Evolutionary conservation across 1,140 invertebrate species (phyloP).

Genomic region (Contarinia nasturtii): DNA sequence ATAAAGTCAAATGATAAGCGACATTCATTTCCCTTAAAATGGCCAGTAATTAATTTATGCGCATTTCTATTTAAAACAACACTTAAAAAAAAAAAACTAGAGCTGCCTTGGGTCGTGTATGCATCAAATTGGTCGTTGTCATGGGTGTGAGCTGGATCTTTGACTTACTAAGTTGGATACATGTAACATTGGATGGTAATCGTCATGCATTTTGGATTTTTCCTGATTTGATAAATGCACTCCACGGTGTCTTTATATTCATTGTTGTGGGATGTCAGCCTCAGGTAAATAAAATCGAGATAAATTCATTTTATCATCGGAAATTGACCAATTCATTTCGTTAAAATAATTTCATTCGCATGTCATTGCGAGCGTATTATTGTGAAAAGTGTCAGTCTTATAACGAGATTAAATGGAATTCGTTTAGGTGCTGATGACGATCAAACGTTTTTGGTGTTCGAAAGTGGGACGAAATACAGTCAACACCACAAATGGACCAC

Average conservation of each 20-base stretch:
- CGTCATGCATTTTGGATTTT: conserved; percentile 59
- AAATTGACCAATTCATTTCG: no score
- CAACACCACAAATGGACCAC: conserved; percentile 32
- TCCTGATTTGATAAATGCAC: conserved; percentile 61
- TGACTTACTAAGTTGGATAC: conserved; percentile 49
- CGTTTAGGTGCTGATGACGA: conserved; percentile 34
- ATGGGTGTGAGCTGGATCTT: conserved; percentile 72
- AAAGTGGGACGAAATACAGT: conserved; percentile 29
- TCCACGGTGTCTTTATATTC: conserved; percentile 79
- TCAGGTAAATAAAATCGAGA: conserved; percentile 28
- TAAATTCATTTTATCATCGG: neutral
- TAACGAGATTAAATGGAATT: no score
- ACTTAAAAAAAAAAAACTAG: no score
- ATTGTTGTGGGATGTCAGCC: conserved; percentile 73
- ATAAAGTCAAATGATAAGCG: no score
- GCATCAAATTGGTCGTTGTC: conserved; percentile 64
- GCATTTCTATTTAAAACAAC: no score
- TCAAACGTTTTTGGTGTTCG: conserved; percentile 42
- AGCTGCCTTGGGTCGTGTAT: conserved; percentile 54
- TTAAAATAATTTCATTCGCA: no score
- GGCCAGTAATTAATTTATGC: no score
- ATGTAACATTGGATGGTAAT: conserved; percentile 31
- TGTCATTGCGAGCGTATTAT: no score
- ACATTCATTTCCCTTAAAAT: no score
- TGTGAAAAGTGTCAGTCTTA: no score